A percentile compares a stretch with the other conserved stretches of the same genome.
phyloP scores from a whole-genome alignment of 2,888 invertebrate species.

The Drepanosiphum platanoidis region DNA sequence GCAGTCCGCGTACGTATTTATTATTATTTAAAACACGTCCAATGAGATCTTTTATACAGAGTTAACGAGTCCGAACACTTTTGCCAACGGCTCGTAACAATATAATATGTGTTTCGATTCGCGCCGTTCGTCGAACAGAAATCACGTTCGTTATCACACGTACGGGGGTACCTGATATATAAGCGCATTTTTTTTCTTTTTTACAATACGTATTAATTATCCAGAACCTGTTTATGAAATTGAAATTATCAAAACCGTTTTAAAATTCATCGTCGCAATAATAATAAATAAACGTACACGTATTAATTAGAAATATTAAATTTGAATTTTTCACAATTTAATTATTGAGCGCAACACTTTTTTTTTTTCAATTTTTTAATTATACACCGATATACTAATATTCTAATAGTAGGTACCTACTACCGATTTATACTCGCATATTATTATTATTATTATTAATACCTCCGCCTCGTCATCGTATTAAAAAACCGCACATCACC shows the following conservation, averaged over 20 bases:
- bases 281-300: conserved; percentile 31
- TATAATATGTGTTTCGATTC: too few relatives aligned
- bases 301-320: conserved; percentile 25
- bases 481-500: background rate
- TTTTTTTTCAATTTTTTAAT: background rate
- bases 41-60: background rate
- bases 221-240: conserved; percentile 35
- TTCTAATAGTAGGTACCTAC: background rate
- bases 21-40: too few relatives aligned
- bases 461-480: too few relatives aligned
- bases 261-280: conserved; percentile 12
- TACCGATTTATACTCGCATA: background rate
- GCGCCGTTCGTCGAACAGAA: too few relatives aligned
- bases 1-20: too few relatives aligned
- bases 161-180: too few relatives aligned
- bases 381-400: background rate
- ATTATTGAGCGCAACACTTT: background rate
- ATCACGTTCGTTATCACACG: too few relatives aligned
- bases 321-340: background rate
- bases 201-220: conserved; percentile 33
- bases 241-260: conserved; percentile 17
- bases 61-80: background rate
- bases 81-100: background rate
- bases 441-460: background rate
- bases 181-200: background rate